These are phyloP conservation scores for Ips nitidus DNA, from an alignment of 1,140 invertebrate genomes.

Conservation along the genomic window DNA sequence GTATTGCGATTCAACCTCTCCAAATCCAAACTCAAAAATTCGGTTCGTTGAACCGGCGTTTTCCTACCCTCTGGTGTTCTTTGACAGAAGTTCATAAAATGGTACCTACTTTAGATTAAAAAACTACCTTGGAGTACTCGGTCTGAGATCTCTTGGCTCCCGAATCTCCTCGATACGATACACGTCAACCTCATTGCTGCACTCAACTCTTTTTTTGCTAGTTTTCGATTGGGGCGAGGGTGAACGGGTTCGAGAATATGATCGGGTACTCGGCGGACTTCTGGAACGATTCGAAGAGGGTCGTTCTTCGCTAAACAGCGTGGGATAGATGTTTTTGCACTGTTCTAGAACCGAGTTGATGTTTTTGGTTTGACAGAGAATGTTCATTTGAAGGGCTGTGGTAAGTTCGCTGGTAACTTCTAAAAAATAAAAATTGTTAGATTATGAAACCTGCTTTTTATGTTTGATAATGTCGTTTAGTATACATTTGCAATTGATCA, in stretches of 20 bases:
- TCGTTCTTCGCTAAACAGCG: slow-evolving; percentile 12
- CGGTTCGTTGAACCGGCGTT: background rate
- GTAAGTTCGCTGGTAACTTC: slow-evolving; percentile 37
- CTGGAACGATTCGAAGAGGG: background rate
- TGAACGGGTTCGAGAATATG: background rate
- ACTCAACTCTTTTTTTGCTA: too few relatives aligned
- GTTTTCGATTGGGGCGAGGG: background rate
- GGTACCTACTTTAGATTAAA: too few relatives aligned
- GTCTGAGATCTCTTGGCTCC: too few relatives aligned
- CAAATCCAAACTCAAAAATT: slow-evolving; percentile 10
- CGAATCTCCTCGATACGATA: too few relatives aligned
- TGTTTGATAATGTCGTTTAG: too few relatives aligned
- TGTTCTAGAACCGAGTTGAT: slow-evolving; percentile 31
- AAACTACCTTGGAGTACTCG: too few relatives aligned
- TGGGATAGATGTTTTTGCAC: slow-evolving; percentile 38
- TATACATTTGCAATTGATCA: too few relatives aligned
- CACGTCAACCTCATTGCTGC: too few relatives aligned
- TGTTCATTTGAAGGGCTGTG: slow-evolving; percentile 33
- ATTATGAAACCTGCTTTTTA: too few relatives aligned
- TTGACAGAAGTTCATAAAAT: too few relatives aligned
- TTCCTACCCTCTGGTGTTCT: too few relatives aligned
- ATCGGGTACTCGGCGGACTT: background rate
- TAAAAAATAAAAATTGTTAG: slow-evolving; percentile 12
- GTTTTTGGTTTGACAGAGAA: slow-evolving; percentile 36
- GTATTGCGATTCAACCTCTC: background rate